phyloP scores from a whole-genome alignment of 2,888 invertebrate species.

The Malacosoma neustria region DNA sequence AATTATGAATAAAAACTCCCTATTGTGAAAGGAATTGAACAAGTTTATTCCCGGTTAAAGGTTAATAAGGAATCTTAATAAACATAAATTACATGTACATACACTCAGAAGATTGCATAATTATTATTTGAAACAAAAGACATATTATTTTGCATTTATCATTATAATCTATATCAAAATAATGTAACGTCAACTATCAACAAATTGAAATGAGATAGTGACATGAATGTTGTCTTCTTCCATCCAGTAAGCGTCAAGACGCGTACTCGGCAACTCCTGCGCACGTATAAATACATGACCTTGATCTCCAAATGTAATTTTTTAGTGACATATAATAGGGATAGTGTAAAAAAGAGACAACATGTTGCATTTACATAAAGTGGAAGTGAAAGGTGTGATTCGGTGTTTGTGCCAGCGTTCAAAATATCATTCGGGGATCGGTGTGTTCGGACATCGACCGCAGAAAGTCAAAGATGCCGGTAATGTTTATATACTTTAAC shows the following conservation, averaged over 20 bases:
- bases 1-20: no score
- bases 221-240: constrained; percentile 16
- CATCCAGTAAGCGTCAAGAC: constrained; percentile 28
- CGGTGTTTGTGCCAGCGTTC: constrained; percentile 30
- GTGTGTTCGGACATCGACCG: constrained; percentile 77
- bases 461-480: constrained; percentile 43
- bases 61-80: no score
- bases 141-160: not conserved
- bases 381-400: constrained; percentile 37
- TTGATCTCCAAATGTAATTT: constrained; percentile 27
- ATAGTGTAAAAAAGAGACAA: constrained; percentile 10
- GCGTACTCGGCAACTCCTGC: constrained; percentile 36
- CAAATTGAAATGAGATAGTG: constrained; percentile 17
- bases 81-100: no score
- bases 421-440: constrained; percentile 71
- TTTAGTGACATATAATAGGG: not conserved
- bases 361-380: constrained; percentile 43
- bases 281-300: constrained; percentile 35
- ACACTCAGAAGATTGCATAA: no score
- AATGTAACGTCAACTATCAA: constrained; percentile 19
- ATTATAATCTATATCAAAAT: not conserved
- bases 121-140: not conserved
- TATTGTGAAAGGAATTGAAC: no score
- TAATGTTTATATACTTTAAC: constrained; percentile 34
- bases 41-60: no score